phyloP scores from a whole-genome alignment of 1,140 invertebrate genomes.

The Homalodisca vitripennis region DNA sequence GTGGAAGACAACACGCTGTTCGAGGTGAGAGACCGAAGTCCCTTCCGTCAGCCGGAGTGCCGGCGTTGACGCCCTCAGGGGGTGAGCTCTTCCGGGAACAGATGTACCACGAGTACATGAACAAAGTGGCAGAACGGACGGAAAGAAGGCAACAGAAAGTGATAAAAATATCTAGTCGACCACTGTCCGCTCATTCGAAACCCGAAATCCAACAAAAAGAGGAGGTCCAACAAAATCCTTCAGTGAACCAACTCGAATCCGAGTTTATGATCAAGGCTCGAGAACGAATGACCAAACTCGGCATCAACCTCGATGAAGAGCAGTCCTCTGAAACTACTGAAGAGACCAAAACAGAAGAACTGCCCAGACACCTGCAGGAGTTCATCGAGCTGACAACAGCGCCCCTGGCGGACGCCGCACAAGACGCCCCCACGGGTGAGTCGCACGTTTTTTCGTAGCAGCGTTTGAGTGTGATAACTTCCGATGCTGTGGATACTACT shows the following conservation, averaged over 20 bases:
- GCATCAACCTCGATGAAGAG: conserved; percentile 45
- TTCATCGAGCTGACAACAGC: conserved; percentile 63
- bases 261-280: conserved; percentile 41
- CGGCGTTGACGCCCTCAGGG: conserved; percentile 47
- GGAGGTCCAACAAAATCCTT: conserved; percentile 34
- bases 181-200: conserved; percentile 36
- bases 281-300: conserved; percentile 57
- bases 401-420: conserved; percentile 39
- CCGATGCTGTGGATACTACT: conserved; percentile 12
- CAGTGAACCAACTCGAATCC: conserved; percentile 36
- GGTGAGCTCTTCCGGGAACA: conserved; percentile 66
- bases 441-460: not conserved
- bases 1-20: conserved; percentile 1
- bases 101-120: conserved; percentile 81
- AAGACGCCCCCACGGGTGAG: not conserved
- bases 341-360: conserved; percentile 35
- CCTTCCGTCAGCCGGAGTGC: conserved; percentile 49
- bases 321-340: not conserved
- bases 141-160: conserved; percentile 74
- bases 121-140: conserved; percentile 72
- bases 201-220: not conserved
- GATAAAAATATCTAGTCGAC: conserved; percentile 61
- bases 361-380: conserved; percentile 73
- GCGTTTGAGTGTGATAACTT: not conserved
- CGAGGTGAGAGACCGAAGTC: conserved; percentile 40